phyloP scores from a whole-genome alignment of 30 jellyfish, hydroid and myxozoan genomes.

The Cassiopea xamachana region DNA sequence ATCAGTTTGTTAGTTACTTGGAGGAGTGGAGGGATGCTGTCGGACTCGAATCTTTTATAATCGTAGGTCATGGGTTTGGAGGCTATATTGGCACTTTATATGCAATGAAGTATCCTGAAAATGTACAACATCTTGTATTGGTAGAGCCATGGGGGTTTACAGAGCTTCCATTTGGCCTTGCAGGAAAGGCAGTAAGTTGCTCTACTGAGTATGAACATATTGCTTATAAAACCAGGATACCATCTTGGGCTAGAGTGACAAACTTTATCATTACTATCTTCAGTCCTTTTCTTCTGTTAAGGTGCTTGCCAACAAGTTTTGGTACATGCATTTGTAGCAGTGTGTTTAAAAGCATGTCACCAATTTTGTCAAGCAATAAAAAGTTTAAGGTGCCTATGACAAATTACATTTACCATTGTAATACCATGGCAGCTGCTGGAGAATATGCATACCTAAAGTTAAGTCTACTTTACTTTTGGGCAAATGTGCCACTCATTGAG shows the following conservation, averaged over 20 bases:
- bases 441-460: conserved; percentile 54
- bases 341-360: conserved; percentile 18
- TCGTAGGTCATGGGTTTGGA: conserved; percentile 98
- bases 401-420: conserved; percentile 51
- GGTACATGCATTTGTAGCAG: conserved; percentile 44
- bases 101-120: conserved; percentile 84
- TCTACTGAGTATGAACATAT: conserved; percentile 11
- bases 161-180: conserved; percentile 81
- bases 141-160: conserved; percentile 99
- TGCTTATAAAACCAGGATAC: conserved; percentile 34
- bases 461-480: conserved; percentile 74
- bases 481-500: conserved; percentile 67
- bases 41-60: conserved; percentile 74
- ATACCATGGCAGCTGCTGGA: conserved; percentile 58
- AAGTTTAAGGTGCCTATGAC: conserved; percentile 10
- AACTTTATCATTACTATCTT: conserved; percentile 40
- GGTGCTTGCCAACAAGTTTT: conserved; percentile 50
- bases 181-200: conserved; percentile 38
- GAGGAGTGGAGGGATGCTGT: conserved; percentile 97
- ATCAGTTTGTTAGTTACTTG: conserved; percentile 72
- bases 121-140: conserved; percentile 77
- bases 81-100: conserved; percentile 89
- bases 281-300: conserved; percentile 45
- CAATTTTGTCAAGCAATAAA: background rate
- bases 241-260: conserved; percentile 12